These are phyloP conservation scores for Hiodon tergisus DNA, from an alignment of 2,113 vertebrate species.

Conservation along the genomic window DNA sequence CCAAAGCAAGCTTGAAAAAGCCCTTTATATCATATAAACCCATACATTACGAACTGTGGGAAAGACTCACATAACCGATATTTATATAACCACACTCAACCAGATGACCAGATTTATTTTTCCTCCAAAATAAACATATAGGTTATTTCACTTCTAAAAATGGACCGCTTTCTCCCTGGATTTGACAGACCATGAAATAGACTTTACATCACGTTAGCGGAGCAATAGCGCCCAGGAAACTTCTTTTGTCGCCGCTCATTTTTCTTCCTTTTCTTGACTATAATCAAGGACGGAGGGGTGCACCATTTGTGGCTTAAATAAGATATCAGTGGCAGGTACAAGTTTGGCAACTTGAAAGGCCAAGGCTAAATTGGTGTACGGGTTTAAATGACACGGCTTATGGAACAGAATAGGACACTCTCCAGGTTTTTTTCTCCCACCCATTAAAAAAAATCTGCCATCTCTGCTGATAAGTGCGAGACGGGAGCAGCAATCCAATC, in stretches of 20 bases:
- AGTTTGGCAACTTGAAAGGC: conserved; percentile 43
- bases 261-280: conserved; percentile 47
- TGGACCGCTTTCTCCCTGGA: conserved; percentile 42
- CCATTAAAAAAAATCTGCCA: conserved; percentile 40
- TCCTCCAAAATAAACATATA: conserved; percentile 43
- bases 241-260: conserved; percentile 43
- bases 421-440: conserved; percentile 14
- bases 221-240: conserved; percentile 44
- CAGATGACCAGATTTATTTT: conserved; percentile 39
- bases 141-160: conserved; percentile 56
- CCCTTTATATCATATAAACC: conserved; percentile 27
- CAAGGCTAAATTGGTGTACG: conserved; percentile 34
- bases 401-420: conserved; percentile 36
- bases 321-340: conserved; percentile 52
- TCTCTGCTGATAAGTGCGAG: conserved; percentile 40
- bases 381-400: conserved; percentile 53
- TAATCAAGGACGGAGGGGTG: conserved; percentile 46
- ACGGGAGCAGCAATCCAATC: not conserved
- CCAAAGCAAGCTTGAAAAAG: conserved; percentile 25
- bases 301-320: conserved; percentile 49
- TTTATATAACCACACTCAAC: conserved; percentile 40
- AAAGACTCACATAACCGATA: conserved; percentile 27
- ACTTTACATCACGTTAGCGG: conserved; percentile 59
- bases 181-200: conserved; percentile 61
- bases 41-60: conserved; percentile 27